These are phyloP conservation scores for Drosophila anomelani DNA, from an alignment of 2,888 invertebrate genomes.

Conservation along the genomic window DNA sequence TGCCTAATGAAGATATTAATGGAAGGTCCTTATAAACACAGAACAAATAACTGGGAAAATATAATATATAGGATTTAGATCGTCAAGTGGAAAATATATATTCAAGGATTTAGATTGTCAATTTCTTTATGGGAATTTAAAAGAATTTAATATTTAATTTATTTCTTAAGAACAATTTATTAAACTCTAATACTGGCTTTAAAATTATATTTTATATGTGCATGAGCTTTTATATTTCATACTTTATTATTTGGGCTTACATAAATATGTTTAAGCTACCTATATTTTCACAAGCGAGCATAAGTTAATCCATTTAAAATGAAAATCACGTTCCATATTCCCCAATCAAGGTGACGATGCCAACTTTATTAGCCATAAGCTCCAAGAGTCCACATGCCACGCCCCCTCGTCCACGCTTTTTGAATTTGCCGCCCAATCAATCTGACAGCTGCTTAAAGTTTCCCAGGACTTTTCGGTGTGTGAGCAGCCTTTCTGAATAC, in stretches of 20 bases:
- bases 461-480: conserved; percentile 33
- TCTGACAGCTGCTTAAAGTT: conserved; percentile 77
- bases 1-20: conserved; percentile 8
- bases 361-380: conserved; percentile 71
- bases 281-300: neutral
- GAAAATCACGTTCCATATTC: conserved; percentile 55
- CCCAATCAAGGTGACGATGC: conserved; percentile 65
- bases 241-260: neutral
- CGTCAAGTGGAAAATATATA: neutral
- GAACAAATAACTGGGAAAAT: neutral
- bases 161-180: too few relatives aligned
- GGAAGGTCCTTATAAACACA: neutral
- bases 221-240: too few relatives aligned
- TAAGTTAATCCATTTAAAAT: conserved; percentile 55
- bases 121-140: neutral
- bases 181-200: too few relatives aligned
- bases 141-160: too few relatives aligned
- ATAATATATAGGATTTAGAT: neutral
- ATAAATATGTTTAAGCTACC: neutral
- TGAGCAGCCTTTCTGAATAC: conserved; percentile 38
- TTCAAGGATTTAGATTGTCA: neutral
- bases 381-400: conserved; percentile 29
- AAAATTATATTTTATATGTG: neutral
- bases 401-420: conserved; percentile 4
- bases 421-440: conserved; percentile 58